phyloP scores from a whole-genome alignment of 2,113 vertebrate genomes.

The Rhodinocichla rosea region DNA sequence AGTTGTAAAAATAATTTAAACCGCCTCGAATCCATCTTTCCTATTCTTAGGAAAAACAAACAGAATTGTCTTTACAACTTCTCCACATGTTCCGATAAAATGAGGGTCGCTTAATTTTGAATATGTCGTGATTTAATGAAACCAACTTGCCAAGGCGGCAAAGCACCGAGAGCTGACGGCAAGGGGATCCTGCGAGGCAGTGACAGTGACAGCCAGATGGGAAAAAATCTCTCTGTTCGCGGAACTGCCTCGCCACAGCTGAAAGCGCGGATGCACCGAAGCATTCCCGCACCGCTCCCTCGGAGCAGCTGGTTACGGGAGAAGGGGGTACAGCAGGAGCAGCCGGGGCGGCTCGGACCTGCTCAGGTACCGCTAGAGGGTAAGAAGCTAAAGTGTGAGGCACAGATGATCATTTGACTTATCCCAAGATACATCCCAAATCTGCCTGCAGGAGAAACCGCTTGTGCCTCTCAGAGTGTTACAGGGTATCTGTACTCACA shows the following conservation, averaged over 20 bases:
- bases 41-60: neutral
- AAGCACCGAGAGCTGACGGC: neutral
- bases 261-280: rapidly evolving
- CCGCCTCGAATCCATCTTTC: rapidly evolving
- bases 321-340: neutral
- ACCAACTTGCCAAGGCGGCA: neutral
- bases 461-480: rapidly evolving
- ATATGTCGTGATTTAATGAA: too few species aligned
- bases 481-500: rapidly evolving
- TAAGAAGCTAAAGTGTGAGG: rapidly evolving
- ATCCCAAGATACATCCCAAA: rapidly evolving
- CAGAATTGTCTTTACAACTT: too few species aligned
- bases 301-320: rapidly evolving
- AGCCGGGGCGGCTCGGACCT: neutral
- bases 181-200: too few species aligned
- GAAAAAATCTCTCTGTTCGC: rapidly evolving
- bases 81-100: neutral
- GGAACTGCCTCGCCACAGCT: rapidly evolving
- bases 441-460: rapidly evolving
- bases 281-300: neutral
- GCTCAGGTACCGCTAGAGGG: neutral
- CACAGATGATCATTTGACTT: neutral
- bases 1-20: neutral
- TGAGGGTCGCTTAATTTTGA: neutral
- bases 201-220: rapidly evolving